A percentile compares a stretch with the other conserved stretches of the same genome.
Evolutionary conservation across 1,140 invertebrate genomes (phyloP).

Genomic region (Papilio xuthus): DNA sequence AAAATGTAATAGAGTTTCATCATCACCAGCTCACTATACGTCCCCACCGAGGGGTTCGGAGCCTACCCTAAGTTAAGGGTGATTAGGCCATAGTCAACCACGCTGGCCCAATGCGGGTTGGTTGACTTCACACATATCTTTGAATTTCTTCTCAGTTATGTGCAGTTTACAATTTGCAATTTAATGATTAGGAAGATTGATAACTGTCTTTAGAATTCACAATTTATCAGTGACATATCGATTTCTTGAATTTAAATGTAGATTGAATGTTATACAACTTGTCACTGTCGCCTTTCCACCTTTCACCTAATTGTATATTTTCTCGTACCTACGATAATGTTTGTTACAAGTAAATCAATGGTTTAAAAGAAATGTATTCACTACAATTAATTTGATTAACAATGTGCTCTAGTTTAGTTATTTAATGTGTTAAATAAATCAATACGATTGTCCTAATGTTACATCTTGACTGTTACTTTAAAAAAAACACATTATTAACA

Average conservation of each 20-base stretch:
- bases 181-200: not conserved
- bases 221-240: not conserved
- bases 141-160: too few relatives aligned
- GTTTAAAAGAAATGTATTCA: not conserved
- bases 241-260: not conserved
- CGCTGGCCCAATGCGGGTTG: too few relatives aligned
- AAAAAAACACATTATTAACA: not conserved
- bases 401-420: constrained; percentile 26
- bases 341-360: not conserved
- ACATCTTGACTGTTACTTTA: not conserved
- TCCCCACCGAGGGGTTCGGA: too few relatives aligned
- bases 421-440: constrained; percentile 6
- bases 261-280: constrained; percentile 17
- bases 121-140: too few relatives aligned
- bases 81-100: too few relatives aligned
- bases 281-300: constrained; percentile 27
- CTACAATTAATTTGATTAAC: constrained; percentile 21
- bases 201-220: not conserved
- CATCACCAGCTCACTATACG: too few relatives aligned
- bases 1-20: too few relatives aligned
- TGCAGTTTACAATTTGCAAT: not conserved
- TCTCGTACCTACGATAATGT: not conserved
- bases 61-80: too few relatives aligned
- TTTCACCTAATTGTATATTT: constrained; percentile 20
- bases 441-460: constrained; percentile 24